Conservation (phyloP, 1,140 invertebrate genomes). For the Samia ricini region DNA sequence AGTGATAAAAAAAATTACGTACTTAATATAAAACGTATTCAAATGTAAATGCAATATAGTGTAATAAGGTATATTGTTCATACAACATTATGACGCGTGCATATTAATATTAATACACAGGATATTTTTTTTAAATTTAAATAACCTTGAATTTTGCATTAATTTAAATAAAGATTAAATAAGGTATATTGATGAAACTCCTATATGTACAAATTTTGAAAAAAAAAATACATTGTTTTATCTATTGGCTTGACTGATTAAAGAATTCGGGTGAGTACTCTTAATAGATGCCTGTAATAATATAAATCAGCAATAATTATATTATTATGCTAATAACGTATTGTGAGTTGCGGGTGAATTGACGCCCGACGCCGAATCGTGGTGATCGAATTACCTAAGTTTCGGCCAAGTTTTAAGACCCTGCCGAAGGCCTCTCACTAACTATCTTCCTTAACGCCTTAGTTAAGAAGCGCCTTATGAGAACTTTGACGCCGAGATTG, state of each 20-base stretch:
- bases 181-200: too few species aligned
- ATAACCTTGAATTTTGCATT: too few species aligned
- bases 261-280: too few species aligned
- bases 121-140: too few species aligned
- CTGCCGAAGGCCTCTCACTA: constrained; percentile 72
- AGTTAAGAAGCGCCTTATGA: constrained; percentile 75
- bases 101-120: too few species aligned
- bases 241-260: background rate
- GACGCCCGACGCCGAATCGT: constrained; percentile 55
- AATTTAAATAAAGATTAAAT: too few species aligned
- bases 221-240: too few species aligned
- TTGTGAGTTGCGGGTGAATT: constrained; percentile 62
- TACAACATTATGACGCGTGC: too few species aligned
- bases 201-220: background rate
- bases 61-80: too few species aligned
- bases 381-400: constrained; percentile 72
- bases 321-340: constrained; percentile 67
- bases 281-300: background rate
- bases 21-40: too few species aligned
- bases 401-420: constrained; percentile 73
- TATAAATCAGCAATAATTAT: constrained; percentile 12
- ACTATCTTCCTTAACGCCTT: constrained; percentile 76
- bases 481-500: constrained; percentile 74
- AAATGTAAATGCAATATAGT: too few species aligned
- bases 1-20: too few species aligned